These are phyloP conservation scores for Diachasmimorpha longicaudata DNA, from an alignment of 1,140 invertebrate genomes.

Conservation along the genomic window DNA sequence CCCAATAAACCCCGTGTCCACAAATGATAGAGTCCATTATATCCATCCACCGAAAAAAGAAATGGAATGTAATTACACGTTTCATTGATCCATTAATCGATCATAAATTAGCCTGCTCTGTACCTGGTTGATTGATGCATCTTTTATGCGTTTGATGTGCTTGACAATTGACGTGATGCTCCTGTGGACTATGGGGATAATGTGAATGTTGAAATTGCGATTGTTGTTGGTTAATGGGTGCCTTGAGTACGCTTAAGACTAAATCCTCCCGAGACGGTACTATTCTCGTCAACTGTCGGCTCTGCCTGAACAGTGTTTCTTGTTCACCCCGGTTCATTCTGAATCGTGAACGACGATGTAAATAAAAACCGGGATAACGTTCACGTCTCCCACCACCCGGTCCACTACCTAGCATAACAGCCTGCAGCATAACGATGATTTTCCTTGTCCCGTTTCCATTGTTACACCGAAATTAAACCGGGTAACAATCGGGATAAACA, in stretches of 20 bases:
- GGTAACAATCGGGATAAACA: slow-evolving; percentile 11
- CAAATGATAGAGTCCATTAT: not conserved
- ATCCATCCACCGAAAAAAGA: not conserved
- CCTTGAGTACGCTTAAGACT: slow-evolving; percentile 67
- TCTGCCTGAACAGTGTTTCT: slow-evolving; percentile 67
- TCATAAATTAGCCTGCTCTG: not conserved
- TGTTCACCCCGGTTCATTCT: slow-evolving; percentile 71
- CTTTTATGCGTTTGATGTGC: slow-evolving; percentile 44
- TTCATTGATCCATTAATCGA: not conserved
- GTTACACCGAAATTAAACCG: not conserved
- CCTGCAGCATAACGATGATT: slow-evolving; percentile 45
- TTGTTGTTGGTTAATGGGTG: slow-evolving; percentile 61
- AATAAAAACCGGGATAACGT: slow-evolving; percentile 45
- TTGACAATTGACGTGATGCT: slow-evolving; percentile 44
- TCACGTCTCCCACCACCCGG: slow-evolving; percentile 47
- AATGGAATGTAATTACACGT: slow-evolving; percentile 14
- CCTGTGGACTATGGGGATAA: slow-evolving; percentile 5
- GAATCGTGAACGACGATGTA: slow-evolving; percentile 43
- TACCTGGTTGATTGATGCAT: slow-evolving; percentile 46
- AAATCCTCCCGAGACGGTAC: slow-evolving; percentile 61
- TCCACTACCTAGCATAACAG: slow-evolving; percentile 49
- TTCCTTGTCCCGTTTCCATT: not conserved
- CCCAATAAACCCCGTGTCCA: not conserved
- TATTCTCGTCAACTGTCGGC: slow-evolving; percentile 63
- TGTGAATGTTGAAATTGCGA: slow-evolving; percentile 37